Percentiles rank a stretch among this genome's conserved stretches.
phyloP scores from a whole-genome alignment of 2,797 vertebrate species.

The Miichthys miiuy region DNA sequence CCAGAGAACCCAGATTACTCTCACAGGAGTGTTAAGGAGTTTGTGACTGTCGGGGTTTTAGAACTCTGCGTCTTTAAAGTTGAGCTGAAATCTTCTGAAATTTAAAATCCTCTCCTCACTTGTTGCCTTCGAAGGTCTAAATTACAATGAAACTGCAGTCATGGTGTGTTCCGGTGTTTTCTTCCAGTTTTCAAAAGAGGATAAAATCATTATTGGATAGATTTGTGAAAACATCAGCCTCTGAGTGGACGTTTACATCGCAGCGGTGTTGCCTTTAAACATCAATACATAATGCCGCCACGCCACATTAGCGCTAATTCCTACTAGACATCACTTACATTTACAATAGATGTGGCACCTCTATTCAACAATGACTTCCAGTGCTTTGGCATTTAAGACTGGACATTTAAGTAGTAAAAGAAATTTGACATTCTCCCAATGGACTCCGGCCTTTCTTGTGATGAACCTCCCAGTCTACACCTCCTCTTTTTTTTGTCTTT shows the following conservation, averaged over 20 bases:
- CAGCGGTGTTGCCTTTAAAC: too few species aligned
- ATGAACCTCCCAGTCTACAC: constrained; percentile 31
- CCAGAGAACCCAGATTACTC: neutral
- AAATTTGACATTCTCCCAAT: constrained; percentile 36
- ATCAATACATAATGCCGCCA: neutral
- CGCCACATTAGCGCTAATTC: too few species aligned
- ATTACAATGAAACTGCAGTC: neutral
- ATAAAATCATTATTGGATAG: neutral
- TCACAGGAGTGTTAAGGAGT: too few species aligned
- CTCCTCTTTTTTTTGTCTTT: neutral
- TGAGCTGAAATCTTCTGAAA: neutral
- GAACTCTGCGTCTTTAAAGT: neutral
- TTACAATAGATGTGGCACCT: neutral
- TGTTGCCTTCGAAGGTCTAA: neutral
- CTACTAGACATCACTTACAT: neutral
- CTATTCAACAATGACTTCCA: constrained; percentile 28
- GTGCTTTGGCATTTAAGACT: constrained; percentile 59
- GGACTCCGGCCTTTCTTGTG: constrained; percentile 34
- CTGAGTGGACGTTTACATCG: constrained; percentile 8
- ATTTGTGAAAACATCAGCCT: neutral
- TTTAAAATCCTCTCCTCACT: neutral
- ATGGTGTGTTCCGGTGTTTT: neutral
- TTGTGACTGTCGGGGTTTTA: too few species aligned
- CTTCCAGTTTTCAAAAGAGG: neutral
- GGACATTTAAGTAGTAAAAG: constrained; percentile 47